A percentile compares a stretch with the other conserved stretches of the same genome.
phyloP scores from a whole-genome alignment of 1,140 invertebrate species.

The Drosophila grimshawi region DNA sequence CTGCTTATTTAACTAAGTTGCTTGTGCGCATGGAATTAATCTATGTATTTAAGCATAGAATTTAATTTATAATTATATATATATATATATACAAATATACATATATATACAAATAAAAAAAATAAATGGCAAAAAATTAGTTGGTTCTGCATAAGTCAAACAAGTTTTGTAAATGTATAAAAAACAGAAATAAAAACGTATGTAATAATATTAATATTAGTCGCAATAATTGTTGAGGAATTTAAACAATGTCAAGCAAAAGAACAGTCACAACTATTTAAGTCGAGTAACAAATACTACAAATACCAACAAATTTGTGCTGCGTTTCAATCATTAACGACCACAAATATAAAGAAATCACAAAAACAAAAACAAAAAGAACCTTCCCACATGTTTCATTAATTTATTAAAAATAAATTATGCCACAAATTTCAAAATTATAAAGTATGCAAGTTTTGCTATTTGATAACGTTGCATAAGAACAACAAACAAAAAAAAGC shows the following conservation, averaged over 20 bases:
- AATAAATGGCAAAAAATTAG: constrained; percentile 37
- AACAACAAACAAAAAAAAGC: constrained; percentile 35
- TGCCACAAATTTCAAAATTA: constrained; percentile 57
- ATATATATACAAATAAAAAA: constrained; percentile 37
- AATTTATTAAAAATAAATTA: constrained; percentile 80
- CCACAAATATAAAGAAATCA: constrained; percentile 27
- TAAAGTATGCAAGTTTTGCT: constrained; percentile 41
- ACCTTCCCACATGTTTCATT: constrained; percentile 63
- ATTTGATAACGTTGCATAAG: constrained; percentile 48
- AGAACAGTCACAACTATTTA: constrained; percentile 58
- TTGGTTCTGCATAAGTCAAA: constrained; percentile 53
- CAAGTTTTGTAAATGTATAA: constrained; percentile 73
- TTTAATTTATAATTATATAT: constrained; percentile 58
- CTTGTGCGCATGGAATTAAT: constrained; percentile 73
- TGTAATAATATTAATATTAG: constrained; percentile 71
- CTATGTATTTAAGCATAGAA: constrained; percentile 76
- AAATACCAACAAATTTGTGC: constrained; percentile 42
- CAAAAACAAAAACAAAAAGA: constrained; percentile 46
- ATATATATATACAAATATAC: constrained; percentile 39
- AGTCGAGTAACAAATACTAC: constrained; percentile 39
- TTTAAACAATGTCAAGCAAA: constrained; percentile 56
- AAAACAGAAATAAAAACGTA: constrained; percentile 47
- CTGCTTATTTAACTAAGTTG: constrained; percentile 63
- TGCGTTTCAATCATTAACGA: constrained; percentile 50
- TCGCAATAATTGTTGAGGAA: constrained; percentile 73